phyloP scores from a whole-genome alignment of 2,113 vertebrate genomes.

The Psophia crepitans region DNA sequence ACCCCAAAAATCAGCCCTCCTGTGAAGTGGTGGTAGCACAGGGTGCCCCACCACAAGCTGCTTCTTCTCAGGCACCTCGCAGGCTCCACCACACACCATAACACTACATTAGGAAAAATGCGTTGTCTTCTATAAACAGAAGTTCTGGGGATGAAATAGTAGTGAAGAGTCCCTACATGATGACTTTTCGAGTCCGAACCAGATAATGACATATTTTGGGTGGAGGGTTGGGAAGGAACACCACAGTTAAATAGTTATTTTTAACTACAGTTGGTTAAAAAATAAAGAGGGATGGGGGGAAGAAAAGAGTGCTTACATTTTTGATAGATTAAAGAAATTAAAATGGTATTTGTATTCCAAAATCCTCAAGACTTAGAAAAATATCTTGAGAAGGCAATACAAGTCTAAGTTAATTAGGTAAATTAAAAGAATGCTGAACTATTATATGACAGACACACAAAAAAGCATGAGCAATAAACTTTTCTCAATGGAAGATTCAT shows the following conservation, averaged over 20 bases:
- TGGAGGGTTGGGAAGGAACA: too few relatives aligned
- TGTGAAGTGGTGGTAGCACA: rapidly evolving
- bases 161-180: not conserved
- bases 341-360: not conserved
- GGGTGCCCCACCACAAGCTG: rapidly evolving
- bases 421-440: not conserved
- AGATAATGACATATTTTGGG: not conserved
- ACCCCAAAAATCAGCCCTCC: not conserved
- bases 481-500: not conserved
- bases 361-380: conserved; percentile 2
- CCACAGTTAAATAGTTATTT: not conserved
- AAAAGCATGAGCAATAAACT: not conserved
- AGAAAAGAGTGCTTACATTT: not conserved
- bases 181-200: not conserved
- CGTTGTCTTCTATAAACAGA: not conserved
- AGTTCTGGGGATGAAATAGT: not conserved
- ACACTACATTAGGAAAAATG: not conserved
- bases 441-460: not conserved
- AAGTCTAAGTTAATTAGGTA: not conserved
- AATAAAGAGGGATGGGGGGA: not conserved
- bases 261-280: not conserved
- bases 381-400: not conserved
- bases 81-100: rapidly evolving
- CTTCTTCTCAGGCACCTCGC: rapidly evolving
- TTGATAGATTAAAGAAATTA: not conserved